Evolutionary conservation across 2,113 vertebrate genomes (phyloP).

Genomic region (Caloenas nicobarica): DNA sequence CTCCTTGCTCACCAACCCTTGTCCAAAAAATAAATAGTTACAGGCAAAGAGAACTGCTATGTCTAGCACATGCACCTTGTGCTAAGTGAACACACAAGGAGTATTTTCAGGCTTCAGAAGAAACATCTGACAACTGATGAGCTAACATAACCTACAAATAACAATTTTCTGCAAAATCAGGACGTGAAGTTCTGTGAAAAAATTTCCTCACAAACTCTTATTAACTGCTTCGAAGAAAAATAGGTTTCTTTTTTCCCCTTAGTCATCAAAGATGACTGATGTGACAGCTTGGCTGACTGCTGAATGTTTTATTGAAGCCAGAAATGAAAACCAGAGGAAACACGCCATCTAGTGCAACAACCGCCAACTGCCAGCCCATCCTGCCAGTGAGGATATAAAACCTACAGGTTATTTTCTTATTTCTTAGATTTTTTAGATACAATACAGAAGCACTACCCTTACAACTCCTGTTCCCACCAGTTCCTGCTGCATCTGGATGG

Average conservation of each 20-base stretch:
- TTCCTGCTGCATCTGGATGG: background rate
- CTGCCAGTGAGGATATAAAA: rapidly evolving
- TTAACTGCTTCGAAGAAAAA: background rate
- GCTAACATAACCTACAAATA: background rate
- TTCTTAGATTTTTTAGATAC: background rate
- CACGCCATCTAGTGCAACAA: slow-evolving; percentile 11
- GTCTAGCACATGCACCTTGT: background rate
- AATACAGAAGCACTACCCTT: background rate
- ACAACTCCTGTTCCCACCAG: background rate
- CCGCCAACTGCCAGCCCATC: background rate
- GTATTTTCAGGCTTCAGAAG: background rate
- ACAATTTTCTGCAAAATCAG: background rate
- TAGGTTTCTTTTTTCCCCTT: background rate
- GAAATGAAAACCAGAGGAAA: background rate
- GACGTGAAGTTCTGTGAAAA: background rate
- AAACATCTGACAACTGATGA: background rate
- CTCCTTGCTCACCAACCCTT: background rate
- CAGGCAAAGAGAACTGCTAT: background rate
- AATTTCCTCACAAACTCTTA: background rate
- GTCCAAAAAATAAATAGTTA: background rate
- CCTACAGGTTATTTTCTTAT: background rate
- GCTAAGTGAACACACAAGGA: background rate
- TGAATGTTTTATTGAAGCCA: background rate
- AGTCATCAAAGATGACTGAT: background rate
- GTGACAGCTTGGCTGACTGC: background rate